A percentile compares a stretch with the other conserved stretches of the same genome.
Conservation (phyloP, 2,888 invertebrate species). For the Erebia aethiops region DNA sequence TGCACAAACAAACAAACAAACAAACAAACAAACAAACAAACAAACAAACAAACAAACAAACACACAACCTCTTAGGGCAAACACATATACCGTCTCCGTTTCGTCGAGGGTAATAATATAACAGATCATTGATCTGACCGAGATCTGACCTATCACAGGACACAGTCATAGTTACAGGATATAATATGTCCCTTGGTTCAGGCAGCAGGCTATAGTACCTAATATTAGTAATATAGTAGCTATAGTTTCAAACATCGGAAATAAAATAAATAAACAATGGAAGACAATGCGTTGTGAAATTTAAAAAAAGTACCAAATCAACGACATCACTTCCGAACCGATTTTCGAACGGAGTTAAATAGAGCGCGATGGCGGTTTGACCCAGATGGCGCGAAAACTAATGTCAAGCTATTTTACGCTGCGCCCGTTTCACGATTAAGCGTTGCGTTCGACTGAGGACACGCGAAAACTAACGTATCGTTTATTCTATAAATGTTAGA, state of each 20-base stretch:
- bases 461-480: slow-evolving; percentile 41
- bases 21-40: too few relatives aligned
- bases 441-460: slow-evolving; percentile 42
- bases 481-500: slow-evolving; percentile 15
- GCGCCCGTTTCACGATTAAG: slow-evolving; percentile 54
- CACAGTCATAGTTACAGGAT: neutral
- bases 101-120: too few relatives aligned
- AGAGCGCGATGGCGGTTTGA: slow-evolving; percentile 53
- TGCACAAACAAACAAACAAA: too few relatives aligned
- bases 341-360: slow-evolving; percentile 47
- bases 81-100: too few relatives aligned
- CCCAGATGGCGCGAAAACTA: slow-evolving; percentile 68
- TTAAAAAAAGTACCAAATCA: slow-evolving; percentile 56
- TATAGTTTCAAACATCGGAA: neutral
- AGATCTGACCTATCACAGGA: too few relatives aligned
- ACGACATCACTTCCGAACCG: slow-evolving; percentile 53
- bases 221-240: too few relatives aligned
- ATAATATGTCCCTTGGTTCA: neutral
- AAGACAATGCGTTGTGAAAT: slow-evolving; percentile 22
- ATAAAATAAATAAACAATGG: slow-evolving; percentile 34
- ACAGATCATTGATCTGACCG: too few relatives aligned
- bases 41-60: too few relatives aligned
- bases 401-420: slow-evolving; percentile 67
- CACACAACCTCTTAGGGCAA: too few relatives aligned
- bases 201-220: neutral